Base-by-base conservation (phyloP, 1,140 invertebrate genomes). In the Papilio machaon region DNA sequence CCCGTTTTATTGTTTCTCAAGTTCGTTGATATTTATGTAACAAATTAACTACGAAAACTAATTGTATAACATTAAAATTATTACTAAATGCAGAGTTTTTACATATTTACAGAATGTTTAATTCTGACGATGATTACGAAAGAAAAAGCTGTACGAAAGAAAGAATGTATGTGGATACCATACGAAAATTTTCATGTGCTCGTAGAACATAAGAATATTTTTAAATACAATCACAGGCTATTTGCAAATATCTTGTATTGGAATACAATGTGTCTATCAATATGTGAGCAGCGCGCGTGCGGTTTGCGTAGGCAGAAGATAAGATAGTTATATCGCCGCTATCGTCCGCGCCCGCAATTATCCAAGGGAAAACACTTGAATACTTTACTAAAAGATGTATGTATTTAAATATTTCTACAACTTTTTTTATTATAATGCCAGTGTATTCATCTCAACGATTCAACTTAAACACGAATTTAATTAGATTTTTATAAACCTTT, bases 281-380 rank as follows among this genome's bases (percentile, higher is more conserved):
- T 15, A 70, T 70, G 30, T 38, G 30, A 35, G 64, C 13, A 13
- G 11, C 10, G 60, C 64, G 64, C 64, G 64, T 70, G 64, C 64
- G 13, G 30, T 38, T 70, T 38, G 64, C 64, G 64, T 70, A 38
- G 64, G 64, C 64, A 35, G 23, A 10, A 70, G 64, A 70, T 70
- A 70, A 70, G 64, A 70, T 70, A 70, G 4, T 15, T 10, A 2
- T 70, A 70, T 70, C 64, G 64, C 30, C 64, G 64, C 13, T 38
- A 70, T 70, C 64, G 64, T 70, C 64, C 64, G 64, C 64, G 64
- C 64, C 64, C 64, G 64, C 30, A 70, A 70, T 70, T 70, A 70
- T 70, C 64, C 64, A 70, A 70, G 30, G 64, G 64, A 70, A 70
- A 70, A 70, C 64, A 70, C 64, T 70, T 70, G 64, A 70, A 70